Percentiles rank a stretch among this genome's conserved stretches.
These are phyloP conservation scores for Molanna angustata DNA, from an alignment of 2,888 invertebrate species.

Conservation along the genomic window DNA sequence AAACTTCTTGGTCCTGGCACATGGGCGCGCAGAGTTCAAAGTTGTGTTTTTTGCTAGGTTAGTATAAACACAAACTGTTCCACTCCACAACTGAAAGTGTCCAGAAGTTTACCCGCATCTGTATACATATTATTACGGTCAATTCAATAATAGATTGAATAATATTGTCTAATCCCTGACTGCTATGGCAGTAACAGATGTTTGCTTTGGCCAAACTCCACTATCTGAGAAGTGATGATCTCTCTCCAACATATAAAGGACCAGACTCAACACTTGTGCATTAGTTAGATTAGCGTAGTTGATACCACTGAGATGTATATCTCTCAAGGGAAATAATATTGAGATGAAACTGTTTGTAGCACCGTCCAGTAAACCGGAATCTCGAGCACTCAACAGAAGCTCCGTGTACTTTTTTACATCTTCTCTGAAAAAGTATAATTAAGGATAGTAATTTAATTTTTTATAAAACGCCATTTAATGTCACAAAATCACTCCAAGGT, in stretches of 20 bases:
- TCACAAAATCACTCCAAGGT: background rate
- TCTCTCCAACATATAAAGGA: slow-evolving; percentile 69
- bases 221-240: slow-evolving; percentile 73
- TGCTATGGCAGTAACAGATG: background rate
- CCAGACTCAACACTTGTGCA: slow-evolving; percentile 59
- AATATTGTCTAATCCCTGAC: too few relatives aligned
- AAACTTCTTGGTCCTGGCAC: too few relatives aligned
- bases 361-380: background rate
- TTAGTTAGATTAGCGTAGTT: slow-evolving; percentile 43
- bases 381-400: background rate
- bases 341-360: background rate
- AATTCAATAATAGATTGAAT: too few relatives aligned
- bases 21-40: too few relatives aligned
- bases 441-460: slow-evolving; percentile 5
- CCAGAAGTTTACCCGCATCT: too few relatives aligned
- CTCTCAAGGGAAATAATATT: background rate
- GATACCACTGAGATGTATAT: slow-evolving; percentile 30
- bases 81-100: too few relatives aligned
- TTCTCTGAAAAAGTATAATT: slow-evolving; percentile 27
- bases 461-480: background rate
- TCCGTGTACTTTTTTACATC: slow-evolving; percentile 11
- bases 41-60: too few relatives aligned
- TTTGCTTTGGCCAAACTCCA: slow-evolving; percentile 59
- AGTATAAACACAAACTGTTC: too few relatives aligned
- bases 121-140: too few relatives aligned